Evolutionary conservation across 92 coral and sea anemone species (phyloP).

Genomic region (Porites cylindrica): DNA sequence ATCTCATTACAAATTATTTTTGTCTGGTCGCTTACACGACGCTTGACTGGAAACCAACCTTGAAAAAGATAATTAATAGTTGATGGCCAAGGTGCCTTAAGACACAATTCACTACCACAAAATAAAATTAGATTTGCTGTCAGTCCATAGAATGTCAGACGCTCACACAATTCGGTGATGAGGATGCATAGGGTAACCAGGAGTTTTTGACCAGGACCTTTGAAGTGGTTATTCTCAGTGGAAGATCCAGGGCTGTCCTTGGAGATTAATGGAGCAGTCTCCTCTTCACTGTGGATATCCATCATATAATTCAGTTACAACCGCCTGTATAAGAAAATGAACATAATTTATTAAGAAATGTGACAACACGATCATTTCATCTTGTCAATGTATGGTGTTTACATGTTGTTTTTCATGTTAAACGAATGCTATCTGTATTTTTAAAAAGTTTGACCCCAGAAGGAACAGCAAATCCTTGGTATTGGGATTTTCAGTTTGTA

Average conservation of each 20-base stretch:
- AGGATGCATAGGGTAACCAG: constrained; percentile 82
- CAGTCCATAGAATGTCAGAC: constrained; percentile 90
- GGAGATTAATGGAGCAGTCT: constrained; percentile 10
- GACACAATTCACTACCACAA: constrained; percentile 57
- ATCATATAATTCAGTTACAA: too few relatives aligned
- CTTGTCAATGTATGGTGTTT: too few relatives aligned
- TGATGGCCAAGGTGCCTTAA: constrained; percentile 70
- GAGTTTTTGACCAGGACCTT: constrained; percentile 21
- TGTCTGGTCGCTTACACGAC: too few relatives aligned
- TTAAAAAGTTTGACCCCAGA: too few relatives aligned
- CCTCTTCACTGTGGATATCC: background rate
- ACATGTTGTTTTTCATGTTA: too few relatives aligned
- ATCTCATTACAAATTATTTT: too few relatives aligned
- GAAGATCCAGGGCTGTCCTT: background rate
- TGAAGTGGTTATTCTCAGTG: background rate
- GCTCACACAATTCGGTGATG: constrained; percentile 91
- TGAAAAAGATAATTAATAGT: constrained; percentile 74
- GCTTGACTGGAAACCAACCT: constrained; percentile 60
- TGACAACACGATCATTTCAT: too few relatives aligned
- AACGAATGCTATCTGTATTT: too few relatives aligned
- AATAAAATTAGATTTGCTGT: constrained; percentile 84
- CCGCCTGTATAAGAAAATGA: too few relatives aligned
- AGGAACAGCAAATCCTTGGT: too few relatives aligned
- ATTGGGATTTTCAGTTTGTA: too few relatives aligned
- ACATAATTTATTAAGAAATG: too few relatives aligned